Percentiles rank a stretch among this genome's conserved stretches.
Conservation (phyloP, 1,140 invertebrate genomes). For the Bombus affinis region DNA sequence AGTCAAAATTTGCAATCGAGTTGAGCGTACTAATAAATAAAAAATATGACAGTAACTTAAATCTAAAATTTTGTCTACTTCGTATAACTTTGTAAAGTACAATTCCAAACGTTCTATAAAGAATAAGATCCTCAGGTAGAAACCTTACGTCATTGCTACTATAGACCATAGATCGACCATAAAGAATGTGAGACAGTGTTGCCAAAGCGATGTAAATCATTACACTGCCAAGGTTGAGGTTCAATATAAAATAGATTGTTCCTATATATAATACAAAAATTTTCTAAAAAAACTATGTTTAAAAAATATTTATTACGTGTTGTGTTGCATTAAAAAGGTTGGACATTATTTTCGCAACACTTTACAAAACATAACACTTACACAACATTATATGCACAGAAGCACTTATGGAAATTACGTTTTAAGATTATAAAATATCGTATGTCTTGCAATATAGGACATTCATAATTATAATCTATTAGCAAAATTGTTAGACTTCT, state of each 20-base stretch:
- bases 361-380: neutral
- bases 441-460: neutral
- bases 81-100: neutral
- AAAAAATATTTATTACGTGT: neutral
- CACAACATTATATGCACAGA: neutral
- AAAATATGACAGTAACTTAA: neutral
- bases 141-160: slow-evolving; percentile 80
- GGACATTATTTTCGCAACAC: neutral
- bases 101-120: slow-evolving; percentile 50
- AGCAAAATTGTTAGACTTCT: neutral
- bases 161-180: slow-evolving; percentile 72
- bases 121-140: slow-evolving; percentile 79
- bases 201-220: slow-evolving; percentile 71
- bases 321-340: no score
- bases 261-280: neutral
- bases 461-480: neutral
- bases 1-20: neutral
- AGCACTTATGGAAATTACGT: neutral
- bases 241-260: slow-evolving; percentile 14
- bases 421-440: neutral
- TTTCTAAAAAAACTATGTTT: neutral
- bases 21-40: neutral
- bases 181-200: slow-evolving; percentile 79
- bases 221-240: slow-evolving; percentile 53
- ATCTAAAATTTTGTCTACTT: neutral